Conservation (phyloP, 2,113 vertebrate species). For the Chamaetylas fuelleborni region DNA sequence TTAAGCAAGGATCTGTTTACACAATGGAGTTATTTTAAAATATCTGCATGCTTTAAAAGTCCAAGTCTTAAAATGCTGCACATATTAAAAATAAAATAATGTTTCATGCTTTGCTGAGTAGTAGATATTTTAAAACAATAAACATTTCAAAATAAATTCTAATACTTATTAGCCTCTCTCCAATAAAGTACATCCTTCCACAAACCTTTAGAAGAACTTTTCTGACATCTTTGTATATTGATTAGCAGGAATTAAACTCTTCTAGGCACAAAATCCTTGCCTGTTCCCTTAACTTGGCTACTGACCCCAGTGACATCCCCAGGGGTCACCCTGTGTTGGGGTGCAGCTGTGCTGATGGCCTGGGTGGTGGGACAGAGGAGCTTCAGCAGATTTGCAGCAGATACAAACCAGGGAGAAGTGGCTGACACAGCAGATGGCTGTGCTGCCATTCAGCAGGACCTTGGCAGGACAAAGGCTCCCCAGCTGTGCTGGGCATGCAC, state of each 20-base stretch:
- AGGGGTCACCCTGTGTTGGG: neutral
- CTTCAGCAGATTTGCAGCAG: neutral
- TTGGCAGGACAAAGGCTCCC: neutral
- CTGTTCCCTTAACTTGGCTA: neutral
- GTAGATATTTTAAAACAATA: neutral
- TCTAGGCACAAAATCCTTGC: neutral
- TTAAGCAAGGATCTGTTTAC: neutral
- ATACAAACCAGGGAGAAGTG: neutral
- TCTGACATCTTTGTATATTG: neutral
- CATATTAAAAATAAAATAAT: neutral
- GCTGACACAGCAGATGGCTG: neutral
- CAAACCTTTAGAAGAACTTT: neutral
- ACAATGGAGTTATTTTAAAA: neutral
- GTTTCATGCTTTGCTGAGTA: neutral
- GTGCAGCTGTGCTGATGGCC: neutral
- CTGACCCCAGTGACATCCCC: neutral
- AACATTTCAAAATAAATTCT: neutral
- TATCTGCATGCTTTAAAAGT: neutral
- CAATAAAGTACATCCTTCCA: neutral
- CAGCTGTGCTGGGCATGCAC: neutral
- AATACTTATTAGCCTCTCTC: neutral
- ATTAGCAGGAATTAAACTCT: neutral
- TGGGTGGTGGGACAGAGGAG: neutral
- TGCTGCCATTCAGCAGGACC: neutral
- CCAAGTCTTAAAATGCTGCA: neutral